Conservation (phyloP, 2,888 invertebrate species). For the Heliconius charithonia region DNA sequence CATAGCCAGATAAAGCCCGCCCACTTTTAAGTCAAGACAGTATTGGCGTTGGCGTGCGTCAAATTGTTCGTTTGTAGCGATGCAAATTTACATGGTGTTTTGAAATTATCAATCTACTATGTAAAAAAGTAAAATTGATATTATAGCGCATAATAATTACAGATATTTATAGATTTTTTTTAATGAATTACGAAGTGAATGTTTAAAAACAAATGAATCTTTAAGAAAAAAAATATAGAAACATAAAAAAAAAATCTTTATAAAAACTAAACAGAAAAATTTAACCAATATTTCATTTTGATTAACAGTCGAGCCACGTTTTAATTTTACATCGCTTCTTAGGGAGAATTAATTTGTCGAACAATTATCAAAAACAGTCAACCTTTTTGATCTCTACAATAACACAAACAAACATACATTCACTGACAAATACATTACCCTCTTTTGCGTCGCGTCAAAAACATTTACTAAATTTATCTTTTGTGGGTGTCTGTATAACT, state of each 20-base stretch:
- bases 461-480: not conserved
- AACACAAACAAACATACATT: not conserved
- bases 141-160: not conserved
- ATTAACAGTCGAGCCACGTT: too few relatives aligned
- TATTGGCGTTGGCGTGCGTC: slow-evolving; percentile 21
- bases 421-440: not conserved
- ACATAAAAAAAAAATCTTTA: too few relatives aligned
- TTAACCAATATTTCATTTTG: not conserved
- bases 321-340: too few relatives aligned
- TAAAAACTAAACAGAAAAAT: not conserved
- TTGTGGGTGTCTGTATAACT: not conserved
- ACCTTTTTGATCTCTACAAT: not conserved
- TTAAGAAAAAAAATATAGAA: not conserved
- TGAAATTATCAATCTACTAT: not conserved
- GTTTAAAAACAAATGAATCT: not conserved
- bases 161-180: not conserved
- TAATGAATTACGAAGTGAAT: too few relatives aligned
- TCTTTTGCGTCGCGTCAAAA: not conserved
- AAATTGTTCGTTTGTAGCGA: slow-evolving; percentile 17
- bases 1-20: slow-evolving; percentile 28
- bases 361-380: too few relatives aligned
- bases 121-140: not conserved
- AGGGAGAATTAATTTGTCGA: too few relatives aligned
- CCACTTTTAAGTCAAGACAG: slow-evolving; percentile 24
- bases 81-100: slow-evolving; percentile 15